Evolutionary conservation across 1,140 invertebrate species (phyloP).

Genomic region (Hycleus cichorii): DNA sequence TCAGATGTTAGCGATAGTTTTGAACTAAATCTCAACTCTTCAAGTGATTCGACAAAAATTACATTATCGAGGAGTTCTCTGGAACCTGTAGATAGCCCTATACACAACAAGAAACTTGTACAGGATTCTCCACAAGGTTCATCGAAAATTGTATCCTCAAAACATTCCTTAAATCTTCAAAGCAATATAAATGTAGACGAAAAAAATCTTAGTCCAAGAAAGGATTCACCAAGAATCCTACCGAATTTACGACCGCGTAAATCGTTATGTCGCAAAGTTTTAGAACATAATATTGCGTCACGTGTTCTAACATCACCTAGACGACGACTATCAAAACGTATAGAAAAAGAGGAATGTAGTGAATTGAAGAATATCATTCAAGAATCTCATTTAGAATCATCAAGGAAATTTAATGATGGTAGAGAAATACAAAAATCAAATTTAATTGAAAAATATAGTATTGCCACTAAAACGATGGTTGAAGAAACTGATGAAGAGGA

Average conservation of each 20-base stretch:
- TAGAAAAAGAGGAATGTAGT: constrained; percentile 2
- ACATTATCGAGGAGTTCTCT: neutral
- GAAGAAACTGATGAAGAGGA: constrained; percentile 2
- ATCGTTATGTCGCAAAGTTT: constrained; percentile 27
- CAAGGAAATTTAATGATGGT: constrained; percentile 1
- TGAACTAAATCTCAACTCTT: too few relatives aligned
- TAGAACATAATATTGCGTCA: constrained; percentile 30
- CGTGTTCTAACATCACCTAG: constrained; percentile 9
- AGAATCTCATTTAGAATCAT: neutral
- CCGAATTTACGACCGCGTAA: constrained; percentile 14
- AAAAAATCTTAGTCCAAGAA: too few relatives aligned
- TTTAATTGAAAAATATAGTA: constrained; percentile 1
- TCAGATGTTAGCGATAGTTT: too few relatives aligned
- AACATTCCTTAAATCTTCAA: too few relatives aligned
- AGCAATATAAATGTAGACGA: too few relatives aligned
- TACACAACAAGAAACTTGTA: too few relatives aligned
- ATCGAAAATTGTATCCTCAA: neutral
- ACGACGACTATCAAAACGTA: neutral
- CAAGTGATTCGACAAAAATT: neutral
- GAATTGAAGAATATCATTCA: neutral
- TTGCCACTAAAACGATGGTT: neutral
- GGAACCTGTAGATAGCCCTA: neutral
- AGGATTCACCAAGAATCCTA: neutral
- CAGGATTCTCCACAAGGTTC: neutral
- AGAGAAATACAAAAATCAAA: constrained; percentile 2